These are phyloP conservation scores for Spodoptera littoralis DNA, from an alignment of 2,888 invertebrate genomes.

Conservation along the genomic window DNA sequence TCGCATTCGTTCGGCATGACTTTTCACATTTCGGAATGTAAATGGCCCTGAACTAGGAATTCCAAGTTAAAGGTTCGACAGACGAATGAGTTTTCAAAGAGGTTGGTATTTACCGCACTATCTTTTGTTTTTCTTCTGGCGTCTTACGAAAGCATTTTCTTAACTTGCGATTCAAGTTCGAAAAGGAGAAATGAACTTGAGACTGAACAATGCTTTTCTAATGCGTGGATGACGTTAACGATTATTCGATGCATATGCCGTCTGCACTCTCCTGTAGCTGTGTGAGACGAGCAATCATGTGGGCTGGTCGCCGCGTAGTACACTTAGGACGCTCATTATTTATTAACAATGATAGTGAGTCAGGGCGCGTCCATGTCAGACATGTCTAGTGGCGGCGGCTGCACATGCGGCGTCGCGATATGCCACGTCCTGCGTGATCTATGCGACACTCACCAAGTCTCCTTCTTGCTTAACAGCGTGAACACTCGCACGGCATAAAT, in stretches of 20 bases:
- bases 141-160: slow-evolving; percentile 37
- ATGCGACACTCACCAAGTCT: slow-evolving; percentile 79
- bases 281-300: slow-evolving; percentile 15
- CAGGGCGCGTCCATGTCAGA: slow-evolving; percentile 47
- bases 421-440: slow-evolving; percentile 81
- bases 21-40: slow-evolving; percentile 64
- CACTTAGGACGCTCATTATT: slow-evolving; percentile 46
- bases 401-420: slow-evolving; percentile 80
- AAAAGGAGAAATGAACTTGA: slow-evolving; percentile 36
- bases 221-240: slow-evolving; percentile 2
- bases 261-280: slow-evolving; percentile 1
- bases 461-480: slow-evolving; percentile 79
- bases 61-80: slow-evolving; percentile 56
- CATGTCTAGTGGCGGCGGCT: slow-evolving; percentile 48
- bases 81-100: slow-evolving; percentile 59
- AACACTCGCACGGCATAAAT: slow-evolving; percentile 82
- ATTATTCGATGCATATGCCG: slow-evolving; percentile 6
- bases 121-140: slow-evolving; percentile 48
- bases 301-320: slow-evolving; percentile 26
- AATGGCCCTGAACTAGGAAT: slow-evolving; percentile 63
- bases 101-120: slow-evolving; percentile 53
- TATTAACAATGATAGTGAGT: slow-evolving; percentile 50
- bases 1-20: slow-evolving; percentile 60
- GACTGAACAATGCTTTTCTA: slow-evolving; percentile 24
- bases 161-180: slow-evolving; percentile 35